Base-by-base conservation (phyloP, 2,797 vertebrate species). In the Picus viridis region DNA sequence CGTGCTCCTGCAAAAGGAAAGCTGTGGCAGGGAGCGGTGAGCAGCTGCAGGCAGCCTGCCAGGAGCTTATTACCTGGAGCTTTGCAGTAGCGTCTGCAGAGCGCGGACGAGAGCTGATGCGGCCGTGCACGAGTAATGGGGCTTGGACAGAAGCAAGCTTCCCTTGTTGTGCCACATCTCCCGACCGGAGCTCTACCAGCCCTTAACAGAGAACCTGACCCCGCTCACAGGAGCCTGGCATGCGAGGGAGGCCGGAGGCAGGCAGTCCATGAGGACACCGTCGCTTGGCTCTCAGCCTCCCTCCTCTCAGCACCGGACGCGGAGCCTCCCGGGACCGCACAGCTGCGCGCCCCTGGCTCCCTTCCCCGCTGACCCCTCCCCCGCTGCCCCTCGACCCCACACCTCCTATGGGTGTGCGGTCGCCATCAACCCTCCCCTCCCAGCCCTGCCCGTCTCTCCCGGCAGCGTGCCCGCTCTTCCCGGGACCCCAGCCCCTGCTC, bases 171-270 rank as follows among this genome's bases (percentile, higher is more conserved):
- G 36, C 45, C 20, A 4, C 58, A 26, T 54, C 10, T 57, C 15
- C 16, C 10, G n/a, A 2, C 30, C 3, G 29, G 16, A 61, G 63
- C 43, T 68, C n/a, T 54, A 7, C 6, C 3, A 29, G 45, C 51
- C n/a, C 51, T 16, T 19, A n/a, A 12, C 6, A 30, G 56, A 27
- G 16, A 7, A 26, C 64, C 68, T 12, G 56, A 15, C 2, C 12
- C 54, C 0, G 2, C 53, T 36, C 61, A 7, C 9, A 4, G 39
- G 34, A 16, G 16, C 15, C 16, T 1, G 49, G 9, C 49, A 2
- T 6, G 13, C 0, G 11, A 57, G 11, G 12, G 49, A 39, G 16
- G 13, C 45, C 0, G 16, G 61, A 6, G 13, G 26, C 51, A 9
- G 47, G 11, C 0, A 8, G 43, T 0, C 6, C 29, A 69, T 7